Conservation (phyloP, 1,140 invertebrate species). For the Scaptodrosophila lebanonensis region DNA sequence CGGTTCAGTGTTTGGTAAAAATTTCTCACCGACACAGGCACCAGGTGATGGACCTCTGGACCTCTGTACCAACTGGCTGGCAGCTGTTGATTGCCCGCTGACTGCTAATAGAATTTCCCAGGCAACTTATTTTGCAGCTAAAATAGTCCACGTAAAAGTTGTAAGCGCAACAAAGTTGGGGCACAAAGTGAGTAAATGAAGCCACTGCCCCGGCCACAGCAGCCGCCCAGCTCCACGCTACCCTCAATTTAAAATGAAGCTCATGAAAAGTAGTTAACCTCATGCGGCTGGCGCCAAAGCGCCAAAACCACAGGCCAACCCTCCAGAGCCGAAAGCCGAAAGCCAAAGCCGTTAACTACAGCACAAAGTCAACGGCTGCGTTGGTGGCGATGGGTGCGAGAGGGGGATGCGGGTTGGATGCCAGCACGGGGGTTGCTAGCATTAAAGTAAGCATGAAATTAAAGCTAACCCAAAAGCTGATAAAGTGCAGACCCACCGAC, state of each 20-base stretch:
- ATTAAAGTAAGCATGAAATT: slow-evolving; percentile 76
- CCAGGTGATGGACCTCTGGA: not conserved
- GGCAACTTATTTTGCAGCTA: slow-evolving; percentile 2
- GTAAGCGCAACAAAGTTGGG: slow-evolving; percentile 61
- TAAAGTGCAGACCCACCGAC: slow-evolving; percentile 37
- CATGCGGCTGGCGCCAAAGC: slow-evolving; percentile 39
- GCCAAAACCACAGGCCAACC: slow-evolving; percentile 38
- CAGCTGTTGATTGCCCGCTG: slow-evolving; percentile 28
- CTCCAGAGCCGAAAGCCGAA: slow-evolving; percentile 3
- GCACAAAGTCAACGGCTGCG: slow-evolving; percentile 56
- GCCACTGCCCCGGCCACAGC: slow-evolving; percentile 34
- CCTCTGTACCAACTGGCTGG: too few relatives aligned
- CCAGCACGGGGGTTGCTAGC: too few relatives aligned
- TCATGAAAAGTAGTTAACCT: slow-evolving; percentile 74
- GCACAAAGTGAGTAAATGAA: slow-evolving; percentile 72
- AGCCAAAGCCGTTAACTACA: slow-evolving; percentile 69
- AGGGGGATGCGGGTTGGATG: slow-evolving; percentile 5
- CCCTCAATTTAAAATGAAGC: slow-evolving; percentile 73
- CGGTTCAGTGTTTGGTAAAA: too few relatives aligned
- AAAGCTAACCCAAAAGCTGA: slow-evolving; percentile 64
- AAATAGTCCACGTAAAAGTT: slow-evolving; percentile 69
- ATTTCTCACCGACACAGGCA: slow-evolving; percentile 26
- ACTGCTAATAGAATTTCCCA: slow-evolving; percentile 54
- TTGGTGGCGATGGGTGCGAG: not conserved
- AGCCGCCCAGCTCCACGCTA: slow-evolving; percentile 17